These are phyloP conservation scores for Tortrix viridana DNA, from an alignment of 2,888 invertebrate genomes.

Conservation along the genomic window DNA sequence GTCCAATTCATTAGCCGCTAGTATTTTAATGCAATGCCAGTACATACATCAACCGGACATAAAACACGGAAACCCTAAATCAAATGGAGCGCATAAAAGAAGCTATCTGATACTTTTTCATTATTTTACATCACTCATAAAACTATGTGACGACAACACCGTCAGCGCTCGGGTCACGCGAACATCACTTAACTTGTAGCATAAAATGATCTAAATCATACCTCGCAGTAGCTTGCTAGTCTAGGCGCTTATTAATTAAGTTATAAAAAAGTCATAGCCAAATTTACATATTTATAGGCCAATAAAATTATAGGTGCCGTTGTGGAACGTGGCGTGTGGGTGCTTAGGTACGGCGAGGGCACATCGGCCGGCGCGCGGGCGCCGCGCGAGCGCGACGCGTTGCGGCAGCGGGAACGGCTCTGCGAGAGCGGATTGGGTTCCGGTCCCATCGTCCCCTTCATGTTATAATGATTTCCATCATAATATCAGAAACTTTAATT, in stretches of 20 bases:
- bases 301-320: slow-evolving; percentile 53
- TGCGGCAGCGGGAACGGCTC: neutral
- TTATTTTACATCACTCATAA: slow-evolving; percentile 79
- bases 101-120: slow-evolving; percentile 73
- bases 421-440: neutral
- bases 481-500: too few species aligned
- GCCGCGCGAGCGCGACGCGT: neutral
- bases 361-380: neutral
- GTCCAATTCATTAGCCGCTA: slow-evolving; percentile 34
- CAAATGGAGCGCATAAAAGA: slow-evolving; percentile 64
- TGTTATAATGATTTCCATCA: too few species aligned
- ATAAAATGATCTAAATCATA: slow-evolving; percentile 80
- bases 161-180: slow-evolving; percentile 64
- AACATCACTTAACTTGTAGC: slow-evolving; percentile 78
- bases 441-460: too few species aligned
- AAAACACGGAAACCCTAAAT: slow-evolving; percentile 67
- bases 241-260: slow-evolving; percentile 74
- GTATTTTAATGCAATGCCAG: slow-evolving; percentile 26
- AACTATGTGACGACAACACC: slow-evolving; percentile 71
- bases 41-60: slow-evolving; percentile 45
- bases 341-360: slow-evolving; percentile 17
- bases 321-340: slow-evolving; percentile 31
- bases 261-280: slow-evolving; percentile 80
- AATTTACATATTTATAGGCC: slow-evolving; percentile 80
- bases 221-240: slow-evolving; percentile 56